Evolutionary conservation across 1,140 invertebrate species (phyloP), one percentile per base, ranked within the genome.

Genomic region (Phymorhynchus buccinoides): DNA sequence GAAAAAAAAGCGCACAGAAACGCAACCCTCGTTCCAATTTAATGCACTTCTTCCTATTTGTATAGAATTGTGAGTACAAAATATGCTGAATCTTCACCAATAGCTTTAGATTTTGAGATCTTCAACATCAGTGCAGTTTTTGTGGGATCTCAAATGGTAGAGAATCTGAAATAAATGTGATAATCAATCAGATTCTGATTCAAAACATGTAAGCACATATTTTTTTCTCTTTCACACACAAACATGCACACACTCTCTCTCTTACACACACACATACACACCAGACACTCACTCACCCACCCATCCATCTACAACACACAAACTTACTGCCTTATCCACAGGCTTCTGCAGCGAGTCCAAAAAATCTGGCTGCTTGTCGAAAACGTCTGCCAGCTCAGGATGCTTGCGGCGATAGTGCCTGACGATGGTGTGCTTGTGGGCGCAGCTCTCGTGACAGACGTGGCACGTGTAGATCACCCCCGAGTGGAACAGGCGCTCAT

Each of bases 391-490:
- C 27, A 88, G 73, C 37, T 90, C 89, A 0, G 89, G 89, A 83
- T 94, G 94, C 83, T 93, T 93, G 3, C 93, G 88, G 80, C 93
- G 91, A 83, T 94, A 93, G 87, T 95, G 94, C 9, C 94, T 82
- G 52, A 91, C 89, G 80, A 95, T 88, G 18, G 94, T 94, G 87
- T 94, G 93, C 32, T 88, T 86, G 79, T 91, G 91, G 9, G 90
- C 82, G 88, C 93, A 89, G 83, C 90, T 88, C 86, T 91, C 89
- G 32, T 90, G 87, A 87, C 94, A 95, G 71, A 93, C 91, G 14
- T 92, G 91, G 88, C 94, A 95, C 2, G 92, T 88, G 87, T 94
- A 94, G 66, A 93, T 88, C n/a, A 92, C 89, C 18, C 93, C 93
- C 77, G 92, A 93, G 87, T 95, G 94, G 83, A 91, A 92, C 0